Evolutionary conservation across 2,113 vertebrate species (phyloP), one percentile per base, ranked within the genome.

Genomic region (Oostethus manadensis): DNA sequence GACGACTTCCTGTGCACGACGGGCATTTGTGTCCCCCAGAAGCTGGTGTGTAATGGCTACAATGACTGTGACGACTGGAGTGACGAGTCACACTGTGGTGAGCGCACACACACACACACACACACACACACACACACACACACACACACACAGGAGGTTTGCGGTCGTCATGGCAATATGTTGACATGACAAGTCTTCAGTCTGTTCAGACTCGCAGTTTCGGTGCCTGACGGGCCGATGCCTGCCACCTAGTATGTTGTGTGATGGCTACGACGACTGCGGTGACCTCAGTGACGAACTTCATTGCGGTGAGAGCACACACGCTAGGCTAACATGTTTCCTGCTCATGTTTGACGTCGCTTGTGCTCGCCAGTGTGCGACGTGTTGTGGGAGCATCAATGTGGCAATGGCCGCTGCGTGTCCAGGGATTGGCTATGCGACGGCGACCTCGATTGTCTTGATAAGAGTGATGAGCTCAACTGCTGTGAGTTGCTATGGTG

Each of bases 11-110:
- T 92, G 72, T 99, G 96, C 48, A 71, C 88, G 47, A 93, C 88
- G 1, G 94, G 93, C 15, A 74, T 93, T 65, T 99, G 96, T 47
- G 70, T 99, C 63, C 89, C 91, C 3, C 84, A 86, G 77, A 97
- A 93, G 60, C 88, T 98, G 51, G 90, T 91, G 56, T 99, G 96
- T 53, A 99, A 99, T 2, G 92, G 96, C 45, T 93, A 93, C 89
- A 98, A 98, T 0, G 96, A 99, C 87, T 99, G 96, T 9, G 91
- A 91, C 20, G 96, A 98, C 58, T 98, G 96, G 96, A 98, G 96
- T 8, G 96, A 99, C 5, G 96, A 98, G 64, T 69, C 89, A 1
- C 87, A 91, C 49, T 99, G 96, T 65, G 92, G 95, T 97, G 88
- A 73, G 91, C 33, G 57, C 56, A 56, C 46, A 62, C 46, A 44